Base-by-base conservation (phyloP, 2,797 vertebrate species). In the Sebastes nivosus region DNA sequence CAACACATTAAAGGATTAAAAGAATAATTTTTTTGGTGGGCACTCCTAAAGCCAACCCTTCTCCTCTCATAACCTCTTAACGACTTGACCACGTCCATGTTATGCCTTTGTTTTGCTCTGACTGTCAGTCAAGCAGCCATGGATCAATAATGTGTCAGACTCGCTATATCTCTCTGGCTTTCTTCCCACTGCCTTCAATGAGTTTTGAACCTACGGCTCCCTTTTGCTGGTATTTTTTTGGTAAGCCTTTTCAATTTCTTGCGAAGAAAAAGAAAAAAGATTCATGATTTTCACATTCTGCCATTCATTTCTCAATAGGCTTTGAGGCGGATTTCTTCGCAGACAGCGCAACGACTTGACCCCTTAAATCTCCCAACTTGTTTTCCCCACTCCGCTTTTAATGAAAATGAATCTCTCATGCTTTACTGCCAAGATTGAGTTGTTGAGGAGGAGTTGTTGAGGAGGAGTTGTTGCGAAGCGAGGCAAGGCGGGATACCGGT, bases 201-300 rank as follows among this genome's bases (percentile, higher is more conserved):
- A 92, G 80, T 90, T 88, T 87, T 70, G 34, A 89, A 78, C 68
- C 57, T 5, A 34, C 3, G 8, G 68, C 68, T 70, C 20, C 32
- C 64, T 77, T 76, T 54, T 14, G 24, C 29, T 69, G 60, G 65
- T 75, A 64, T 83, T 86, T 85, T 82, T 72, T 42, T 46, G 0
- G 64, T 82, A 90, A 90, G 81, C 75, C 81, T 85, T 94, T 94
- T 92, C 91, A 89, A 94, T 94, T 94, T 93, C 86, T 92, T 76
- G 34, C 58, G 38, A 20, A 70, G 69, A 64, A 81, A 71, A 83
- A 85, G 90, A 60, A 81, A 86, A 81, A 80, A 58, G 59, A 82
- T 79, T 88, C 55, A 75, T 74, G 83, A 90, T 83, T 88, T 93
- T 93, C 75, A 87, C 85, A 91, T 93, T 81, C 75, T 78, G 68